phyloP scores from a whole-genome alignment of 2,797 vertebrate species.

The Tokudaia tokunoshimensis region DNA sequence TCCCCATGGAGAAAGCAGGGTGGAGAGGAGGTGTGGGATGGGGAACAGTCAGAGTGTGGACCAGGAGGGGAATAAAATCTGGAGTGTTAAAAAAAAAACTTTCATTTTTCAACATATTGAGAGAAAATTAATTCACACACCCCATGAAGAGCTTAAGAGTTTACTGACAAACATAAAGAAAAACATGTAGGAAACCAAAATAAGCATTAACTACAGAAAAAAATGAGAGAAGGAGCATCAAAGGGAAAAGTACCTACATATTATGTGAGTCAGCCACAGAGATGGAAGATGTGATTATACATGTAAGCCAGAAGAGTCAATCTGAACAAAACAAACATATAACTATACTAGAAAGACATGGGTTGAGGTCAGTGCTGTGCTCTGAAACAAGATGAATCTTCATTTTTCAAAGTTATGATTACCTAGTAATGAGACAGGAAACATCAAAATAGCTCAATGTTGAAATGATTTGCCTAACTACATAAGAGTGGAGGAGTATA shows the following conservation, averaged over 20 bases:
- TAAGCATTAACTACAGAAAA: neutral
- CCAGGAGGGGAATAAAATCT: too few relatives aligned
- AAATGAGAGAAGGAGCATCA: slow-evolving; percentile 5
- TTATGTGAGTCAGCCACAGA: neutral
- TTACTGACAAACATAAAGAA: slow-evolving; percentile 19
- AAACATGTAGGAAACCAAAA: neutral
- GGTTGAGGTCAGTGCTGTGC: neutral
- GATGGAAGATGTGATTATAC: neutral
- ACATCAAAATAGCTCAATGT: slow-evolving; percentile 43
- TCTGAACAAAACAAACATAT: neutral
- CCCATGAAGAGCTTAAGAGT: neutral
- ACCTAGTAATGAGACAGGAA: neutral
- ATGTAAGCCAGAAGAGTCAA: neutral
- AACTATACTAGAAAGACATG: neutral
- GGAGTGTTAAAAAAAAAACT: too few relatives aligned
- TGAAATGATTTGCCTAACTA: neutral
- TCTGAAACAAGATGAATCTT: neutral
- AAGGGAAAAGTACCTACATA: neutral
- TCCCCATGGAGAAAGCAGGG: too few relatives aligned
- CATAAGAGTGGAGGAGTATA: neutral
- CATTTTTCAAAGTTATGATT: neutral
- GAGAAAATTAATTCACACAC: neutral
- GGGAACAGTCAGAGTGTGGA: too few relatives aligned
- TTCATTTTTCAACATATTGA: neutral
- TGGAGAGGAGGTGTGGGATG: too few relatives aligned